These are phyloP conservation scores for Incurvaria masculella DNA, from an alignment of 2,888 invertebrate species.

Conservation along the genomic window DNA sequence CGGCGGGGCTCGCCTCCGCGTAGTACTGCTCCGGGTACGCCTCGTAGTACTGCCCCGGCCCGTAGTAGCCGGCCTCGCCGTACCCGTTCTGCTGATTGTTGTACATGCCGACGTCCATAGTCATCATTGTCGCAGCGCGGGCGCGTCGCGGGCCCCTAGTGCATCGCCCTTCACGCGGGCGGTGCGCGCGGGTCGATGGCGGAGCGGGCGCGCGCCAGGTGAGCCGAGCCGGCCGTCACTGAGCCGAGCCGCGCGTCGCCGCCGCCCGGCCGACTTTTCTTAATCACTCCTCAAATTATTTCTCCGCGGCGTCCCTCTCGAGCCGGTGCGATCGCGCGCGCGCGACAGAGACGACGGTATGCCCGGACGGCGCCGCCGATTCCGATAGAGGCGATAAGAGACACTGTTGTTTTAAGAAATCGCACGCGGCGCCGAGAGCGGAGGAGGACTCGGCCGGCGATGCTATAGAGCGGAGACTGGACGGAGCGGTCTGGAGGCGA, in stretches of 20 bases:
- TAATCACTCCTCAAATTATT: slow-evolving; percentile 36
- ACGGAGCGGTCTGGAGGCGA: slow-evolving; percentile 30
- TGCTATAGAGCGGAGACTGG: slow-evolving; percentile 26
- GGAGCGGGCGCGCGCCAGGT: slow-evolving; percentile 38
- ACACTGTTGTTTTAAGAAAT: slow-evolving; percentile 28
- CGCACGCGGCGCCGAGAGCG: slow-evolving; percentile 22
- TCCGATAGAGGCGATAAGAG: slow-evolving; percentile 12
- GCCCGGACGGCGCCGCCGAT: slow-evolving; percentile 10
- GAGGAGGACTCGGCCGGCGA: slow-evolving; percentile 22
- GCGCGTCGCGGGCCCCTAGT: not conserved
- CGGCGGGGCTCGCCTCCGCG: slow-evolving; percentile 28
- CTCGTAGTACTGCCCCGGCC: slow-evolving; percentile 45
- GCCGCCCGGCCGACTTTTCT: not conserved
- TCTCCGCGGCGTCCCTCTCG: slow-evolving; percentile 32
- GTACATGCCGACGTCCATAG: slow-evolving; percentile 82
- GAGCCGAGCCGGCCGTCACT: slow-evolving; percentile 43
- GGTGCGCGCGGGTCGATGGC: too few species aligned
- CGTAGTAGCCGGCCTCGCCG: slow-evolving; percentile 43
- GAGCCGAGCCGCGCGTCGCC: slow-evolving; percentile 20
- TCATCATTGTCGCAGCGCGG: slow-evolving; percentile 62
- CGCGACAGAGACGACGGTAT: slow-evolving; percentile 31
- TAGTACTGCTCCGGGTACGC: slow-evolving; percentile 48
- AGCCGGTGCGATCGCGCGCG: slow-evolving; percentile 22
- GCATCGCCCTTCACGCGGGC: not conserved
- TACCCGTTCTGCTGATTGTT: slow-evolving; percentile 62